Percentiles rank a stretch among this genome's conserved stretches.
phyloP scores from a whole-genome alignment of 1,140 invertebrate genomes.

The Heterodera schachtii region DNA sequence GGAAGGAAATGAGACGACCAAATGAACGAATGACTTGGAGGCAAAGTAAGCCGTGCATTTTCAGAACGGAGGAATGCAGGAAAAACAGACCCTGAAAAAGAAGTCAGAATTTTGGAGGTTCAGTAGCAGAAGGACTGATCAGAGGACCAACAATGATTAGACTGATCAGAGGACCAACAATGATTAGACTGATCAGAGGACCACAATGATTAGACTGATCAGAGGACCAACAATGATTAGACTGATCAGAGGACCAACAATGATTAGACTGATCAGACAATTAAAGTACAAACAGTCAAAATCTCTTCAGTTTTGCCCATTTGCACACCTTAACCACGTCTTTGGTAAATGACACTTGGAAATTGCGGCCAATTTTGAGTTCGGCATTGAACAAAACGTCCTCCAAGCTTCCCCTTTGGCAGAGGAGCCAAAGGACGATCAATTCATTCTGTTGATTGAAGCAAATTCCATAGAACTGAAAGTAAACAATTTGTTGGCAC shows the following conservation, averaged over 20 bases:
- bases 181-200: too few species aligned
- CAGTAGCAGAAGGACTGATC: neutral
- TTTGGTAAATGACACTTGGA: slow-evolving; percentile 63
- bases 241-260: too few species aligned
- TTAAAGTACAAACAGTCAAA: too few species aligned
- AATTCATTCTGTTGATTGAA: slow-evolving; percentile 66
- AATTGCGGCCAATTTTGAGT: slow-evolving; percentile 59
- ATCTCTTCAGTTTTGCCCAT: neutral
- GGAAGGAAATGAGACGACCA: too few species aligned
- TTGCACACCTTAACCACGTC: slow-evolving; percentile 55
- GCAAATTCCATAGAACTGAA: slow-evolving; percentile 61
- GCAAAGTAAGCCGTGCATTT: slow-evolving; percentile 58
- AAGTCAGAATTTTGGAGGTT: too few species aligned
- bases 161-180: too few species aligned
- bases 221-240: too few species aligned
- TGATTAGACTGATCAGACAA: neutral
- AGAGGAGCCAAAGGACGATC: slow-evolving; percentile 63
- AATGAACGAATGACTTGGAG: slow-evolving; percentile 36
- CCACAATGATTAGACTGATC: too few species aligned
- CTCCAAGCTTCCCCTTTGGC: slow-evolving; percentile 60
- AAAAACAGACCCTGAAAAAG: slow-evolving; percentile 52
- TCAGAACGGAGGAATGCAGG: slow-evolving; percentile 51
- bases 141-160: too few species aligned
- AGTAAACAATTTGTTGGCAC: too few species aligned
- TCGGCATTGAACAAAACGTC: slow-evolving; percentile 64